Conservation (phyloP, 2,113 vertebrate genomes). For the Neodon shergylaensis region DNA sequence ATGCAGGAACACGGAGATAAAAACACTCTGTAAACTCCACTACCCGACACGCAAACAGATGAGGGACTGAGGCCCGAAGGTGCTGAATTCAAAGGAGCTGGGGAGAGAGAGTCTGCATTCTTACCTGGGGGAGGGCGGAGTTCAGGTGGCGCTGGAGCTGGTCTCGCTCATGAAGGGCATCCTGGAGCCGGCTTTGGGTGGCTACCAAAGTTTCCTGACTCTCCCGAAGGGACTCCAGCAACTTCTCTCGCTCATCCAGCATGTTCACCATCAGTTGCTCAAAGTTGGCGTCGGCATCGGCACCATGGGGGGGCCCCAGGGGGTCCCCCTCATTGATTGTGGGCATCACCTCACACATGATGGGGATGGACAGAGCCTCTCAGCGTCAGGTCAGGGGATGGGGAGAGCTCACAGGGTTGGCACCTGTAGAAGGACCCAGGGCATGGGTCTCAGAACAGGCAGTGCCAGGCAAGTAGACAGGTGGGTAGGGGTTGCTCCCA, state of each 20-base stretch:
- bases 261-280: conserved; percentile 99
- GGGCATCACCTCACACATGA: conserved; percentile 99
- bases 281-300: conserved; percentile 95
- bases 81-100: too few species aligned
- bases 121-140: conserved; percentile 96
- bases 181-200: conserved; percentile 95
- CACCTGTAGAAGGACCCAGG: background rate
- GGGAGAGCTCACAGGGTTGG: conserved; percentile 57
- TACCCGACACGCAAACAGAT: background rate
- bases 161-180: conserved; percentile 95
- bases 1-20: background rate
- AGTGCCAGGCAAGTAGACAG: conserved; percentile 28
- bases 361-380: conserved; percentile 70
- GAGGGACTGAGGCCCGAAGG: background rate
- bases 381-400: conserved; percentile 11
- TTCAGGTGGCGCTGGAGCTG: conserved; percentile 97
- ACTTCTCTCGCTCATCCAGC: conserved; percentile 98
- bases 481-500: conserved; percentile 30
- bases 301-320: conserved; percentile 89
- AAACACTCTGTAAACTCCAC: background rate
- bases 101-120: background rate
- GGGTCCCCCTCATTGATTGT: conserved; percentile 98
- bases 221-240: conserved; percentile 96
- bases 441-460: conserved; percentile 27
- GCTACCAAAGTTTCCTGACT: conserved; percentile 94